Evolutionary conservation across 2,113 vertebrate genomes (phyloP), one percentile per base, ranked within the genome.

Genomic region (Spermophilus dauricus): DNA sequence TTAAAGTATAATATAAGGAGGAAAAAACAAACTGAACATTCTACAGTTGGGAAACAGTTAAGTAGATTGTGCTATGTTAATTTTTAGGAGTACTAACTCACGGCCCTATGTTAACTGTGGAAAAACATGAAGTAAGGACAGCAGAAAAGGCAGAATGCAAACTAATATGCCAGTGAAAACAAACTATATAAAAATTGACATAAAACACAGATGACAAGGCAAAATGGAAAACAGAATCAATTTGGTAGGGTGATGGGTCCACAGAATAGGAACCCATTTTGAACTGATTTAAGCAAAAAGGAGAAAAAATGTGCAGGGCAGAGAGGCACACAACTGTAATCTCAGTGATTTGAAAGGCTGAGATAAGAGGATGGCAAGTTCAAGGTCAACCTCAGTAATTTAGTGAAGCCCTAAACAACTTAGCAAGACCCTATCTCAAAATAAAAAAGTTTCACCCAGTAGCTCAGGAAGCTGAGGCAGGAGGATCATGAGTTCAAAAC

Each of bases 1-100:
- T 90, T 84, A 91, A 93, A 65, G 34, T 39, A 69, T 37, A 51
- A 58, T 30, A 67, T 8, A 89, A 84, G 34, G 34, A 72, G 34
- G 34, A 12, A 80, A 61, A 90, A 83, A 65, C 51, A 93, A 76
- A 48, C n/a, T 91, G 4, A 53, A 53, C 14, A 80, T 75, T 91
- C n/a, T 76, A 42, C 32, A 88, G 18, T 34, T 93, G 65, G 18
- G 18, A 75, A 84, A 39, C 10, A 91, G 34, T 78, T 86, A 93
- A 69, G 83, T 81, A 77, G 30, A 76, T 48, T 87, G 10, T 93
- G 76, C 10, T 84, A 53, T 56, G 90, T 92, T 93, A 86, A 34
- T 86, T 65, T 72, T 85, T 70, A 42, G 86, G 76, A 90, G 81
- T 86, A 93, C 58, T 89, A 81, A 96, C 20, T 94, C 58, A 16